These are phyloP conservation scores for Sycophaga agraensis DNA, from an alignment of 1,140 invertebrate genomes.

Conservation along the genomic window DNA sequence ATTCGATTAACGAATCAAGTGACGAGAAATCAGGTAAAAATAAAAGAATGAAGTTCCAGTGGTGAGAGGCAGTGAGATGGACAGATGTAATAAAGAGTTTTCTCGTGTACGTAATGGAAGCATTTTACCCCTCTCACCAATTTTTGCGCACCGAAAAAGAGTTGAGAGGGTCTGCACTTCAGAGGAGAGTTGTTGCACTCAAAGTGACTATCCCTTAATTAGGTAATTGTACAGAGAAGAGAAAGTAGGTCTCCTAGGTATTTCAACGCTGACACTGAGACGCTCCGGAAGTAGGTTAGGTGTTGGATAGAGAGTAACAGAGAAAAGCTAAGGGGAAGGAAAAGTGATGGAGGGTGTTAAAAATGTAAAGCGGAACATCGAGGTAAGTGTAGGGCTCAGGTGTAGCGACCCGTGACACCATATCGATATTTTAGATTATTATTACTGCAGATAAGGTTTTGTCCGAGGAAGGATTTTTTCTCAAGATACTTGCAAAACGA, in stretches of 20 bases:
- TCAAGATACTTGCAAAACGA: too few relatives aligned
- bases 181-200: not conserved
- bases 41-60: not conserved
- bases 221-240: not conserved
- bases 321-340: too few relatives aligned
- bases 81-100: constrained; percentile 7
- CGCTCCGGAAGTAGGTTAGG: too few relatives aligned
- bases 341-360: not conserved
- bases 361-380: not conserved
- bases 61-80: not conserved
- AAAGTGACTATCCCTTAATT: constrained; percentile 1
- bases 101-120: constrained; percentile 10
- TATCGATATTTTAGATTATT: too few relatives aligned
- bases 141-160: not conserved
- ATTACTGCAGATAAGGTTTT: too few relatives aligned
- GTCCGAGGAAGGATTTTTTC: too few relatives aligned
- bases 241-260: not conserved
- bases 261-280: too few relatives aligned
- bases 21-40: not conserved
- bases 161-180: not conserved
- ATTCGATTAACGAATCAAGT: not conserved
- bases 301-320: too few relatives aligned
- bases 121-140: not conserved
- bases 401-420: too few relatives aligned
- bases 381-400: constrained; percentile 3